Evolutionary conservation across 2,797 vertebrate genomes (phyloP), one percentile per base, ranked within the genome.

Genomic region (Thripadectes ignobilis): DNA sequence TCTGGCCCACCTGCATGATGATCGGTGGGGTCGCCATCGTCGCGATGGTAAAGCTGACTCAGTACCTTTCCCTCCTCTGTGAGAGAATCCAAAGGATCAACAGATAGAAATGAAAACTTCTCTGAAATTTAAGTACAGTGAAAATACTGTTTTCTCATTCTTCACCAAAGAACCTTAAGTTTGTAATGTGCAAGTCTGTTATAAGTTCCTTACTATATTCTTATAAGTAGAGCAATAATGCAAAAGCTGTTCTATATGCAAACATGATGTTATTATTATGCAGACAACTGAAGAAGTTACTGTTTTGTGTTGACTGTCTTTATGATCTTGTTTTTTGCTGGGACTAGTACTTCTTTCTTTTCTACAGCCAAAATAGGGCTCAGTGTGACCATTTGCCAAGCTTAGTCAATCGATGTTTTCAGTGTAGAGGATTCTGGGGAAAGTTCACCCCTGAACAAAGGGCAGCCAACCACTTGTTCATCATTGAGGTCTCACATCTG

Each of bases 1-100:
- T 99, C 96, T 99, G 99, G 99, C 99, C 99, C 65, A 99, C 99
- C 1, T 99, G 99, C 95, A 98, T 98, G 94, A 98, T 99, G 97
- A 97, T 98, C 3, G 99, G 98, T 4, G 99, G 99, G 2, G 97
- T 97, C 7, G 96, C 97, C 52, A 99, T 99, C 30, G 98, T 99
- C 0, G 98, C 98, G 45, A 98, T 99, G 99, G 99, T 99, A 69
- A 99, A 99, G 96, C 98, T 99, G 94, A 99, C 99, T 76, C 99
- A 99, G 54, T 99, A 99, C 96, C 98, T 99, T 83, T 99, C 99
- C 68, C 97, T 99, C 78, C 98, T 99, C 96, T 99, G 98, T 11
- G 99, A 99, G 75, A 98, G 98, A 68, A 98, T 99, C 90, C 98
- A 98, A 67, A 97, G 98, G 96, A 98, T 99, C 94, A 99, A 98